Evolutionary conservation across 2,113 vertebrate species (phyloP).

Genomic region (Oreochromis spilurus): DNA sequence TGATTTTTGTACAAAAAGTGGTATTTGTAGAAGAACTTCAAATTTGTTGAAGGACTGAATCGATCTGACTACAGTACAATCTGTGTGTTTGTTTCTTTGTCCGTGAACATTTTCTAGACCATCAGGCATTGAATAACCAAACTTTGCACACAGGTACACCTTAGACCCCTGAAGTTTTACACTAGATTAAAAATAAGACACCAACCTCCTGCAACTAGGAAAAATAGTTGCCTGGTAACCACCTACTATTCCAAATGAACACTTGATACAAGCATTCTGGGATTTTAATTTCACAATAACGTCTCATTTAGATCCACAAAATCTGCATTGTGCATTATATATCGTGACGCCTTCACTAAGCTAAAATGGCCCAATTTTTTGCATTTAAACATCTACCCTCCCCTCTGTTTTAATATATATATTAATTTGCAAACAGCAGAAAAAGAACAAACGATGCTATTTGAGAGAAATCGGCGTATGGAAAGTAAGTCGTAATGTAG

Average conservation of each 20-base stretch:
- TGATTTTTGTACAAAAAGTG: not conserved
- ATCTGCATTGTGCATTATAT: not conserved
- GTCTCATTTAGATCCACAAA: not conserved
- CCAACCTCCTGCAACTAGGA: not conserved
- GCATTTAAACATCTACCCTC: not conserved
- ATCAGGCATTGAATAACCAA: not conserved
- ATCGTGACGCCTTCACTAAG: not conserved
- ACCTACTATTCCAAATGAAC: not conserved
- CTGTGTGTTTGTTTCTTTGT: not conserved
- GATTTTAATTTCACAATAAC: not conserved
- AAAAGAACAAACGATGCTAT: not conserved
- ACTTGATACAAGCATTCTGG: not conserved
- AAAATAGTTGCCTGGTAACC: not conserved
- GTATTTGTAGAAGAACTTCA: not conserved
- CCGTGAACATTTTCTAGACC: not conserved
- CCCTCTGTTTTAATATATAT: not conserved
- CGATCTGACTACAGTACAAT: not conserved
- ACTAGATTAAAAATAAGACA: too few relatives aligned
- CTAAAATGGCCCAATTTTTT: not conserved
- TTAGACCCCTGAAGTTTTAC: not conserved
- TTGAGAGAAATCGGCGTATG: not conserved
- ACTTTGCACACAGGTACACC: not conserved
- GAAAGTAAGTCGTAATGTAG: not conserved
- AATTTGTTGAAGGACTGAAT: not conserved
- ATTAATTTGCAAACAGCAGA: not conserved